A percentile compares a stretch with the other conserved stretches of the same genome.
These are phyloP conservation scores for Todiramphus saurophagus DNA, from an alignment of 2,113 vertebrate species.

Conservation along the genomic window DNA sequence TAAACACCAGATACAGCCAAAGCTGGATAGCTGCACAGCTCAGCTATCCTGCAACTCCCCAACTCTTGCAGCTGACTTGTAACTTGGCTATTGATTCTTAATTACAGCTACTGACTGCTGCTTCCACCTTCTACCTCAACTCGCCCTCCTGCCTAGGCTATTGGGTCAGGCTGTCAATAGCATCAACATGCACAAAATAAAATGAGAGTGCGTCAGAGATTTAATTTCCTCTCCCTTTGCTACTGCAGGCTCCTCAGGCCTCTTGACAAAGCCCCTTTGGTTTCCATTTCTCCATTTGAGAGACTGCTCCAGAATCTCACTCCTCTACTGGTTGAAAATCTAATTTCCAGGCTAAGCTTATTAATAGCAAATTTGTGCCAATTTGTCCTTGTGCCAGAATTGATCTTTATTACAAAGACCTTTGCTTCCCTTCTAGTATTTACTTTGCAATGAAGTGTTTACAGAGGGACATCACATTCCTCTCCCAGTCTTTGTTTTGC, in stretches of 20 bases:
- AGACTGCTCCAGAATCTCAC: background rate
- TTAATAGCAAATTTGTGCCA: conserved; percentile 43
- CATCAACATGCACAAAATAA: background rate
- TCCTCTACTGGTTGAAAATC: background rate
- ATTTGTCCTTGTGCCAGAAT: conserved; percentile 1
- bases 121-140: background rate
- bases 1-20: background rate
- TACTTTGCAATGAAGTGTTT: conserved; percentile 9
- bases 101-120: background rate
- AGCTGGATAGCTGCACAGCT: background rate
- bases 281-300: background rate
- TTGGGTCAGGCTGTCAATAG: background rate
- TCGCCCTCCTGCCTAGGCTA: background rate
- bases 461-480: background rate
- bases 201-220: background rate
- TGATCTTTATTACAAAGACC: conserved; percentile 31
- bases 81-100: background rate
- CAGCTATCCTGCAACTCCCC: background rate
- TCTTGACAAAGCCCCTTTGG: background rate
- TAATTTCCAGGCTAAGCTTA: conserved; percentile 31
- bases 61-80: background rate
- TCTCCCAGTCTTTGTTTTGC: background rate
- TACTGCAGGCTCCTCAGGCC: background rate
- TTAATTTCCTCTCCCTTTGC: background rate
- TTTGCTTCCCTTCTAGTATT: background rate